These are phyloP conservation scores for Polietes domitor DNA, from an alignment of 2,888 invertebrate genomes.

Conservation along the genomic window DNA sequence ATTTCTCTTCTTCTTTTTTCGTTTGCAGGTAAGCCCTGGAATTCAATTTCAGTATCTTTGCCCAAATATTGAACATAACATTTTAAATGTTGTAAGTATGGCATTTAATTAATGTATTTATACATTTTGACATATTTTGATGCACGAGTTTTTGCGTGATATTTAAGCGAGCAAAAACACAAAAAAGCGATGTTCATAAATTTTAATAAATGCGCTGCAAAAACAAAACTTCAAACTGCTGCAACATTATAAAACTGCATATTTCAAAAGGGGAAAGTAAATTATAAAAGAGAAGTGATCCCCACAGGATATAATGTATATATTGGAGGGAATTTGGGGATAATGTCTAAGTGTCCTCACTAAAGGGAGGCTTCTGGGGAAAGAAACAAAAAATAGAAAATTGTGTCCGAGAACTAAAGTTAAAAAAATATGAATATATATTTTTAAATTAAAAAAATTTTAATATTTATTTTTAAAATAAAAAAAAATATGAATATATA, in stretches of 20 bases:
- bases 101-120: not conserved
- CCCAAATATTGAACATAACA: not conserved
- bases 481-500: too few species aligned
- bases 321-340: too few species aligned
- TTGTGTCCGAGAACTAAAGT: too few species aligned
- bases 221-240: not conserved
- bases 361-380: too few species aligned
- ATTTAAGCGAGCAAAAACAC: not conserved
- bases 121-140: not conserved
- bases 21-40: slow-evolving; percentile 6
- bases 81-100: not conserved
- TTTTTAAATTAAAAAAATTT: too few species aligned
- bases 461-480: too few species aligned
- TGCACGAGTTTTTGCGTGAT: not conserved
- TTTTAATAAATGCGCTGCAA: not conserved
- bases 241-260: not conserved
- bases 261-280: too few species aligned
- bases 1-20: not conserved
- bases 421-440: too few species aligned
- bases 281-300: not conserved
- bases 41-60: not conserved
- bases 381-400: too few species aligned
- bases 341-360: too few species aligned
- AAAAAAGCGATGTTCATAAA: not conserved
- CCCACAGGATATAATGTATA: too few species aligned